Conservation (phyloP, 2,113 vertebrate species). For the Galemys pyrenaicus region DNA sequence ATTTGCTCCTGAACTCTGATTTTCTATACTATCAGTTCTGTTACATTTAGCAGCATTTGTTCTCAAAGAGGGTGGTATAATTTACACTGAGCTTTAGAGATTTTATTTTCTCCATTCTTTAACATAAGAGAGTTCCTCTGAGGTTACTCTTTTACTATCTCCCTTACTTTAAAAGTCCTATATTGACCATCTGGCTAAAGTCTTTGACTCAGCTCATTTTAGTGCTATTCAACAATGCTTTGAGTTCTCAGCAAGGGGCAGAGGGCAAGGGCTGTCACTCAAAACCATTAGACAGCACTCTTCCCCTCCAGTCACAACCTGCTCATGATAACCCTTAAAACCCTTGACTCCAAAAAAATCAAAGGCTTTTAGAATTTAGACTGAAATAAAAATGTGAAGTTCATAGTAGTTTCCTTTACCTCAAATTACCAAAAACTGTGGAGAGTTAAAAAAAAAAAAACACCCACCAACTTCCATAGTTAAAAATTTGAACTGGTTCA, state of each 20-base stretch:
- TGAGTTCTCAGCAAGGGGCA: constrained; percentile 20
- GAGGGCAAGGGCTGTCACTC: constrained; percentile 25
- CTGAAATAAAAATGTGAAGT: constrained; percentile 55
- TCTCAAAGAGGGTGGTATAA: constrained; percentile 58
- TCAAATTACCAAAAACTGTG: constrained; percentile 32
- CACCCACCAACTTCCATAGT: not conserved
- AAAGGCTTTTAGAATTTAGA: constrained; percentile 30
- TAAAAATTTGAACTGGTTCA: constrained; percentile 47
- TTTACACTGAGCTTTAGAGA: constrained; percentile 51
- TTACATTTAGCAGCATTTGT: constrained; percentile 58
- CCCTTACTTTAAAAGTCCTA: constrained; percentile 52
- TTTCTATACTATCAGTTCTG: constrained; percentile 53
- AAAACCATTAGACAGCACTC: constrained; percentile 6
- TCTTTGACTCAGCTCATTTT: not conserved
- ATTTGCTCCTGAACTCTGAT: constrained; percentile 72
- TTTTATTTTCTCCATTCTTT: constrained; percentile 37
- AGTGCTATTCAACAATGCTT: constrained; percentile 30
- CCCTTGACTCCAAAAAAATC: constrained; percentile 24
- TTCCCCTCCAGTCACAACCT: constrained; percentile 17
- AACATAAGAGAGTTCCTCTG: constrained; percentile 41
- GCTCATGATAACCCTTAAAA: constrained; percentile 5
- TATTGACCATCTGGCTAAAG: constrained; percentile 51
- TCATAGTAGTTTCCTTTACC: constrained; percentile 22
- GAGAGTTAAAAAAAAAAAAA: constrained; percentile 27
- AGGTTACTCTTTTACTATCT: constrained; percentile 42